These are phyloP conservation scores for Nansenia antarctica DNA, from an alignment of 2,113 vertebrate species.

Conservation along the genomic window DNA sequence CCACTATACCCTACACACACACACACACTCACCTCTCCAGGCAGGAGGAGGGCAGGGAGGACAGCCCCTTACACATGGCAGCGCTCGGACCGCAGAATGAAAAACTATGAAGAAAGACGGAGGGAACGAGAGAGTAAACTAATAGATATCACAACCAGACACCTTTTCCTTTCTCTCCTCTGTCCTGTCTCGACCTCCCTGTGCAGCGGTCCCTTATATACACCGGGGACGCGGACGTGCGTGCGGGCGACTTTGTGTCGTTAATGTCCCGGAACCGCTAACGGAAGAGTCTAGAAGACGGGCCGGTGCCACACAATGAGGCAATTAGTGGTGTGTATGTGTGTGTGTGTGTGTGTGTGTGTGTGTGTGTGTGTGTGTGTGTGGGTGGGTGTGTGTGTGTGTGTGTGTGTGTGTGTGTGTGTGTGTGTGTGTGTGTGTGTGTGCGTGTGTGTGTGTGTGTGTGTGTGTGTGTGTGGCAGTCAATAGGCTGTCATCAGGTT, in stretches of 20 bases:
- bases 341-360: conserved; percentile 7
- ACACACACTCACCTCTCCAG: conserved; percentile 66
- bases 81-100: neutral
- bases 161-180: neutral
- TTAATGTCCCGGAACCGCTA: conserved; percentile 2
- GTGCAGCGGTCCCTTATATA: conserved; percentile 12
- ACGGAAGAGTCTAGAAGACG: conserved; percentile 20
- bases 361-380: neutral
- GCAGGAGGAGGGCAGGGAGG: conserved; percentile 69
- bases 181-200: conserved; percentile 35
- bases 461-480: no score
- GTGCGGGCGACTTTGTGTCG: neutral
- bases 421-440: neutral
- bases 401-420: conserved; percentile 6
- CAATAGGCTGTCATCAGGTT: no score
- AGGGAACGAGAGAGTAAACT: neutral
- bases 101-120: neutral
- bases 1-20: neutral
- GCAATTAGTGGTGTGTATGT: conserved; percentile 6
- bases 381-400: no score
- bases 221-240: conserved; percentile 10
- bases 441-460: no score
- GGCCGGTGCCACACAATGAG: conserved; percentile 9
- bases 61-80: conserved; percentile 71
- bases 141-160: neutral